phyloP scores from a whole-genome alignment of 30 jellyfish, hydroid and myxozoan genomes.

The Pelagia noctiluca region DNA sequence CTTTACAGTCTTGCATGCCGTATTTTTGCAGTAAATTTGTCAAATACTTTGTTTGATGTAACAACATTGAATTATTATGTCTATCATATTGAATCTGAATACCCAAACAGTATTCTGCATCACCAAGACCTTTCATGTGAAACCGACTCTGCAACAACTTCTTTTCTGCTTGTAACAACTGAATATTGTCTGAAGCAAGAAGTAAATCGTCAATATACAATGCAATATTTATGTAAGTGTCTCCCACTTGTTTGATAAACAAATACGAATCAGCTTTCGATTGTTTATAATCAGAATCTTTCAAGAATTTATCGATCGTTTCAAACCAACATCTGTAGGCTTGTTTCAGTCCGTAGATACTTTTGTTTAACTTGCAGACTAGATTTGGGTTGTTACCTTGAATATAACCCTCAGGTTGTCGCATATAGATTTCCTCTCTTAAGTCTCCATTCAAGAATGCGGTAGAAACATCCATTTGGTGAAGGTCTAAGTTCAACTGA shows the following conservation, averaged over 20 bases:
- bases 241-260: constrained; percentile 11
- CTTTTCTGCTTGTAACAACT: neutral
- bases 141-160: constrained; percentile 15
- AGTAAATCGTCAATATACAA: neutral
- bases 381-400: constrained; percentile 28
- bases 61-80: neutral
- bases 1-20: constrained; percentile 56
- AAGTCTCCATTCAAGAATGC: constrained; percentile 52
- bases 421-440: constrained; percentile 53
- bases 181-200: constrained; percentile 8
- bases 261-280: constrained; percentile 54
- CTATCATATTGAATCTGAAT: constrained; percentile 15
- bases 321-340: constrained; percentile 52
- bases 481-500: constrained; percentile 41
- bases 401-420: constrained; percentile 47
- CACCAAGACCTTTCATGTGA: constrained; percentile 41
- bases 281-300: constrained; percentile 11
- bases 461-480: constrained; percentile 43
- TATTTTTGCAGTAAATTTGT: constrained; percentile 2
- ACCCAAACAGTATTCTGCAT: constrained; percentile 40
- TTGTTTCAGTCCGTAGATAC: constrained; percentile 52
- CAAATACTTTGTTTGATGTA: constrained; percentile 5
- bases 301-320: neutral
- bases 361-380: neutral
- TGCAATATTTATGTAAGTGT: neutral